These are phyloP conservation scores for Odontamblyopus lacepedii DNA, from an alignment of 2,797 vertebrate genomes.

Conservation along the genomic window DNA sequence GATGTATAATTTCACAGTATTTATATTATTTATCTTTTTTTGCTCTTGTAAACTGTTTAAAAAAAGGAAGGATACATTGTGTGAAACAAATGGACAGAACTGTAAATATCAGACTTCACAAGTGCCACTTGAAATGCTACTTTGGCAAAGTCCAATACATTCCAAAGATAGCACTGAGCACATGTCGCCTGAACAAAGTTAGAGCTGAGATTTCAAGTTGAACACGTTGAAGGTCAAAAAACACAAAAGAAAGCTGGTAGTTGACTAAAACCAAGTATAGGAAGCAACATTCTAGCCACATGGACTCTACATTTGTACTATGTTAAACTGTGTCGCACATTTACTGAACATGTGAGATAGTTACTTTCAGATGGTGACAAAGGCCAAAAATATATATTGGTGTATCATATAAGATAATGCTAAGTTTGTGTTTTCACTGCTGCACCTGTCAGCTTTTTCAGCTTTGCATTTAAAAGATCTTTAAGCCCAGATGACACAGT, in stretches of 20 bases:
- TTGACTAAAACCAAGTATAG: neutral
- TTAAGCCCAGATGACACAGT: conserved; percentile 9
- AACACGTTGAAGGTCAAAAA: neutral
- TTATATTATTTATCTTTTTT: conserved; percentile 77
- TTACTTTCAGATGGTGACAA: conserved; percentile 19
- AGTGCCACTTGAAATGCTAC: conserved; percentile 61
- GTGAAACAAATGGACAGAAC: neutral
- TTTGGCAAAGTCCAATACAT: conserved; percentile 62
- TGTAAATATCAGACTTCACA: conserved; percentile 43
- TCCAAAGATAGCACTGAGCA: conserved; percentile 69
- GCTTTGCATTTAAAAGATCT: conserved; percentile 19
- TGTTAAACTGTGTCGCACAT: neutral
- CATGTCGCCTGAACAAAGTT: conserved; percentile 28
- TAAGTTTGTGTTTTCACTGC: conserved; percentile 11
- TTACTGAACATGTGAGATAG: conserved; percentile 30
- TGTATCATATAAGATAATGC: conserved; percentile 5
- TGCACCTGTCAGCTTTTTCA: conserved; percentile 8
- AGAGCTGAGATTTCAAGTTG: conserved; percentile 4
- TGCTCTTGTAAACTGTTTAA: conserved; percentile 44
- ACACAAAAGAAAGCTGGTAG: neutral
- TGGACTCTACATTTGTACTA: neutral
- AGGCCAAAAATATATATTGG: conserved; percentile 20
- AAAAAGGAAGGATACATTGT: conserved; percentile 28
- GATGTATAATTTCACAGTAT: conserved; percentile 68
- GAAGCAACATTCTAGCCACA: neutral